Evolutionary conservation across 2,797 vertebrate genomes (phyloP).

Genomic region (Pseudochromis fuscus): DNA sequence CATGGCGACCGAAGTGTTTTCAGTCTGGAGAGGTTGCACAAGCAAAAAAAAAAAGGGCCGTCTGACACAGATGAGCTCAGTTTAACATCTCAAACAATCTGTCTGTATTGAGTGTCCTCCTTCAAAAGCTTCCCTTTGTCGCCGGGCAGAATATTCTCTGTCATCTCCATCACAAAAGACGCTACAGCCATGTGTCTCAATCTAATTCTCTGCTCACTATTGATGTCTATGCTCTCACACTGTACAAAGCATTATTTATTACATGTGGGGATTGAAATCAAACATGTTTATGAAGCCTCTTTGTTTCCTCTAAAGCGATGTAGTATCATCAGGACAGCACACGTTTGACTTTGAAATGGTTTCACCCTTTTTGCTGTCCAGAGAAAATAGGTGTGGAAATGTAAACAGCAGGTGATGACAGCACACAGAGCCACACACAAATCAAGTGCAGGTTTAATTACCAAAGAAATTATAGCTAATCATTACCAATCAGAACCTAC

Average conservation of each 20-base stretch:
- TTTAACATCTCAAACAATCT: constrained; percentile 58
- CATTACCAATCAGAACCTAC: constrained; percentile 9
- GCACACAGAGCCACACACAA: neutral
- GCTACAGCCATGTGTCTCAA: constrained; percentile 2
- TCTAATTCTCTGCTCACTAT: constrained; percentile 16
- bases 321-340: too few species aligned
- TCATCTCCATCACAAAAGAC: constrained; percentile 66
- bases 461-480: constrained; percentile 13
- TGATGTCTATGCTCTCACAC: constrained; percentile 20
- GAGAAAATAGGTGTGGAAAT: neutral
- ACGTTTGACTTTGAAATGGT: constrained; percentile 20
- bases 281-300: constrained; percentile 1
- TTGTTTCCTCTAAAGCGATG: neutral
- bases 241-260: constrained; percentile 6
- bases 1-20: constrained; percentile 71
- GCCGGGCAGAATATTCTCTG: constrained; percentile 18
- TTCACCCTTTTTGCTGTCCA: neutral
- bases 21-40: constrained; percentile 44
- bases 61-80: constrained; percentile 42
- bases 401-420: neutral
- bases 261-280: neutral
- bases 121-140: constrained; percentile 61
- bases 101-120: constrained; percentile 36
- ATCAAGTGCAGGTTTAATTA: constrained; percentile 15
- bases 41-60: constrained; percentile 1